Evolutionary conservation across 2,888 invertebrate genomes (phyloP).

Genomic region (Andrena flavipes): DNA sequence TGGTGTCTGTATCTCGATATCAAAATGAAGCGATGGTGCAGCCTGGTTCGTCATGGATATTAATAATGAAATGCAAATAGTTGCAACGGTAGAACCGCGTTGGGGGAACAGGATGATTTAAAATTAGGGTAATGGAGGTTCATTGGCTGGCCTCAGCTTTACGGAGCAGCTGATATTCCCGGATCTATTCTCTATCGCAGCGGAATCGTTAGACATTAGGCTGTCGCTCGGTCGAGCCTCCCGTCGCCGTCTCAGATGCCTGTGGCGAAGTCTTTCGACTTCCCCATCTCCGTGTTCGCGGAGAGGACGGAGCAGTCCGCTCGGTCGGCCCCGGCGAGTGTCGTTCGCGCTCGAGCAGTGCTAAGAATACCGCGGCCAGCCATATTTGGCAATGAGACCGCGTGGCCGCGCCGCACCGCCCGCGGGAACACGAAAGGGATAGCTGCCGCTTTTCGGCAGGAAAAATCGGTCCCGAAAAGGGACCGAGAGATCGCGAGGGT

Average conservation of each 20-base stretch:
- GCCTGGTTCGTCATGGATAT: neutral
- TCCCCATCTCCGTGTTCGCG: constrained; percentile 32
- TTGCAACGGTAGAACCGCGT: neutral
- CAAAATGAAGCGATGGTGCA: too few relatives aligned
- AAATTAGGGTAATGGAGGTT: too few relatives aligned
- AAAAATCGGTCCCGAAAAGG: neutral
- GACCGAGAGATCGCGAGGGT: neutral
- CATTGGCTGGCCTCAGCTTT: too few relatives aligned
- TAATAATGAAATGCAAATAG: neutral
- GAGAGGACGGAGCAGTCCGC: constrained; percentile 51
- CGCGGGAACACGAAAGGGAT: constrained; percentile 65
- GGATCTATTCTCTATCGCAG: neutral
- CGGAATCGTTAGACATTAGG: neutral
- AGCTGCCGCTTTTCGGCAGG: constrained; percentile 39
- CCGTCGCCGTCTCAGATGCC: neutral
- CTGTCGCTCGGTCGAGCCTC: neutral
- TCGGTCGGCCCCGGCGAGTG: constrained; percentile 78
- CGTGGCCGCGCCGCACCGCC: constrained; percentile 72
- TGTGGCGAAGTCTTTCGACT: constrained; percentile 24
- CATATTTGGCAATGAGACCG: constrained; percentile 84
- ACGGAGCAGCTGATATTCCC: too few relatives aligned
- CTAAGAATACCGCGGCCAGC: constrained; percentile 84
- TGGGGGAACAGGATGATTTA: too few relatives aligned
- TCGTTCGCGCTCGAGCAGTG: constrained; percentile 79
- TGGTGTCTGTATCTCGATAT: neutral